Evolutionary conservation across 2,888 invertebrate genomes (phyloP).

Genomic region (Saturnia pavonia): DNA sequence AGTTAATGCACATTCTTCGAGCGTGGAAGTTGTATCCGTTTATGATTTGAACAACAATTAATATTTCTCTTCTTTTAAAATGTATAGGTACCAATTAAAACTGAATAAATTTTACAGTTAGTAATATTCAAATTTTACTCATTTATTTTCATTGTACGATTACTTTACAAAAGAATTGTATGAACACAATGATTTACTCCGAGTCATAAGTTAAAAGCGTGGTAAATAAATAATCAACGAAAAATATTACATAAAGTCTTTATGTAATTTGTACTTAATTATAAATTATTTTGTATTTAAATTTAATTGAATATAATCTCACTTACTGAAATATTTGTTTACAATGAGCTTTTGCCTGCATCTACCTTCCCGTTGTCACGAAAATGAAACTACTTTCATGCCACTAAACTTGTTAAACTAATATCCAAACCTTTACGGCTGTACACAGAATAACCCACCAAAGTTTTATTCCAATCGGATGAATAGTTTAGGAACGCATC

Average conservation of each 20-base stretch:
- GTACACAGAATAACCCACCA: too few species aligned
- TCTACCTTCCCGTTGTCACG: too few species aligned
- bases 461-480: too few species aligned
- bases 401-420: too few species aligned
- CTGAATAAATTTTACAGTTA: conserved; percentile 2
- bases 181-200: background rate
- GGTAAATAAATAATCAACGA: background rate
- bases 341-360: background rate
- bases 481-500: too few species aligned
- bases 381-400: too few species aligned
- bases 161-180: background rate
- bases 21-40: too few species aligned
- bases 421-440: too few species aligned
- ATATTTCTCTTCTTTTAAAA: background rate
- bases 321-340: background rate
- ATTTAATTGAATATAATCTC: background rate
- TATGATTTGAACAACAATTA: background rate
- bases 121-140: background rate
- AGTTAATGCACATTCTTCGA: too few species aligned
- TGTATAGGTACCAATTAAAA: background rate
- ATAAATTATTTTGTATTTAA: background rate
- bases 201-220: background rate
- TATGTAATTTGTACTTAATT: background rate
- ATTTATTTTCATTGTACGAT: background rate
- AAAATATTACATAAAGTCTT: background rate